Conservation (phyloP, 2,113 vertebrate genomes). For the Sebastes schlegelii region DNA sequence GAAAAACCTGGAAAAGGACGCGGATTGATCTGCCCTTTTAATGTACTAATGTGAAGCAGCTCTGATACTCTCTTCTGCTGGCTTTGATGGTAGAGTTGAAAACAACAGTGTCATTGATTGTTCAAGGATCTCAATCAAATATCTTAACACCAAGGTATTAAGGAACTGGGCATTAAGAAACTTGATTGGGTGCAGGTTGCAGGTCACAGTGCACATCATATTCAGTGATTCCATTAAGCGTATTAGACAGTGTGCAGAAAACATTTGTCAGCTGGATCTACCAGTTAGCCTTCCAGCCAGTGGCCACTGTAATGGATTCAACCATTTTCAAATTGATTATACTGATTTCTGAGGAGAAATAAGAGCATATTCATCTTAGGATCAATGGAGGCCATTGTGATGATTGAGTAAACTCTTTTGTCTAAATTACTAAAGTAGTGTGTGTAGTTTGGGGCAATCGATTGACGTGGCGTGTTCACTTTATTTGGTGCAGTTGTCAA, state of each 20-base stretch:
- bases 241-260: constrained; percentile 4
- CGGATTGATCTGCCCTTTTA: not conserved
- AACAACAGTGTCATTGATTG: not conserved
- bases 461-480: not conserved
- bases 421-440: not conserved
- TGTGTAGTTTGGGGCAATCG: not conserved
- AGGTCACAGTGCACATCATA: constrained; percentile 17
- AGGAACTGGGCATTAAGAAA: not conserved
- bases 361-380: not conserved
- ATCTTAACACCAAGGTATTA: not conserved
- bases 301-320: not conserved
- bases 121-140: constrained; percentile 3
- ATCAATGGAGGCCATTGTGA: constrained; percentile 31
- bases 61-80: not conserved
- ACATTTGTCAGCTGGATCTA: constrained; percentile 12
- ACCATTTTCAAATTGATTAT: constrained; percentile 1
- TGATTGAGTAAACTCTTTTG: constrained; percentile 20
- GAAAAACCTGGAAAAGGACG: not conserved
- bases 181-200: constrained; percentile 1
- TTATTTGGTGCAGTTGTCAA: not conserved
- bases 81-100: not conserved
- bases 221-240: constrained; percentile 13
- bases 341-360: constrained; percentile 5
- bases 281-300: not conserved
- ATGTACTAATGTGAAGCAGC: not conserved